Percentiles rank a stretch among this genome's conserved stretches.
Evolutionary conservation across 2,113 vertebrate species (phyloP).

Genomic region (Zingel zingel): DNA sequence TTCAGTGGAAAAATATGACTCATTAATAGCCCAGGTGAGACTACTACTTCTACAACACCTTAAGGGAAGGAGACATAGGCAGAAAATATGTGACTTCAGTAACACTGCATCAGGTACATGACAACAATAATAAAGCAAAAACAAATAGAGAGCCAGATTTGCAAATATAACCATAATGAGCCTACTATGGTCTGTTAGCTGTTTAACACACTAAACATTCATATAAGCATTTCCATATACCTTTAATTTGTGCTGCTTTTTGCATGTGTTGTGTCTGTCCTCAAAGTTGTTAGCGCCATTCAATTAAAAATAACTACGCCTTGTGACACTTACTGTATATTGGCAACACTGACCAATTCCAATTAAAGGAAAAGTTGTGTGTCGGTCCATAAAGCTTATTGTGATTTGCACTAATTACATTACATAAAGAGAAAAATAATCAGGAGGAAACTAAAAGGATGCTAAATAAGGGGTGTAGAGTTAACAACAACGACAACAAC

Average conservation of each 20-base stretch:
- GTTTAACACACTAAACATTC: too few relatives aligned
- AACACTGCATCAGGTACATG: neutral
- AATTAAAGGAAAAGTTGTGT: neutral
- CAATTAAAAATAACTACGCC: neutral
- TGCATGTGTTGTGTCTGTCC: neutral
- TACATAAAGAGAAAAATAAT: neutral
- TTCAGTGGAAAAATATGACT: slow-evolving; percentile 10
- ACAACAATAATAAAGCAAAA: neutral
- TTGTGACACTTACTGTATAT: neutral
- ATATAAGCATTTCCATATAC: neutral
- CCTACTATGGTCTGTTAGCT: neutral
- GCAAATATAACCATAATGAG: neutral
- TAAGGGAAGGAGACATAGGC: neutral
- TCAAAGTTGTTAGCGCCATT: neutral
- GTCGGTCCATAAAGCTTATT: neutral
- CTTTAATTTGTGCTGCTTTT: neutral
- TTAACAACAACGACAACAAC: neutral
- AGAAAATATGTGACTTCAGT: neutral
- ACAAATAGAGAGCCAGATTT: neutral
- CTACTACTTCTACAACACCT: neutral
- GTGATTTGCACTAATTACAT: slow-evolving; percentile 7
- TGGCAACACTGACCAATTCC: neutral
- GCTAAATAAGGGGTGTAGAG: neutral
- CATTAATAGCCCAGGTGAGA: slow-evolving; percentile 15
- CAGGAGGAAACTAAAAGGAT: neutral